Evolutionary conservation across 2,797 vertebrate genomes (phyloP), one percentile per base, ranked within the genome.

Genomic region (Galagoides demidoff): DNA sequence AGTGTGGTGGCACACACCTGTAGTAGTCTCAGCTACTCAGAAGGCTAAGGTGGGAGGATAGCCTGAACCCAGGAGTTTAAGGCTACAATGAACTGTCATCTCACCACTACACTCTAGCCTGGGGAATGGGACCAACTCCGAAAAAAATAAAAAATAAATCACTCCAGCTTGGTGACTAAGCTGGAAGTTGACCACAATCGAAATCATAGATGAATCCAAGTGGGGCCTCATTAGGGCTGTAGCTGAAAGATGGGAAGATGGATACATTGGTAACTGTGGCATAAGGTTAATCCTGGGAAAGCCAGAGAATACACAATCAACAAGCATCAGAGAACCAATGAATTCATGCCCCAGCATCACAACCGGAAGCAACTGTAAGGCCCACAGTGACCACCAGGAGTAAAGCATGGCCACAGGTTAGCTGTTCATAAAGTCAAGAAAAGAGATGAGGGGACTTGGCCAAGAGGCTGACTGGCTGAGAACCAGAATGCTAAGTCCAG

Each of bases 331-430:
- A 43, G 52, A 83, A 55, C 45, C 70, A 22, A 4, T 64, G 25
- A 57, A 25, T 19, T 34, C 14, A 49, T 10, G 31, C 39, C 84
- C 49, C 19, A 12, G 5, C 27, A 31, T 31, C 19, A 29, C 71
- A 13, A 57, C 77, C 5, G 4, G 83, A 83, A 63, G 17, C 1
- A 10, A 57, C 74, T 5, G 34, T 16, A 10, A 14, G 29, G 61
- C 29, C 25, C 61, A 82, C 17, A 6, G 0, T 3, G 49, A 55
- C 34, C 92, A 55, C 6, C 22, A 29, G 39, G 25, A 49, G 25
- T 2, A 0, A 49, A 57, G n/a, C 20, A 25, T 0, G 16, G 68
- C 29, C 0, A 5, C 17, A 14, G 39, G 91, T 7, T 31, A 66
- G 63, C 39, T 78, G 63, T 22, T 17, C 88, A 70, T 43, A 57